phyloP scores from a whole-genome alignment of 2,888 invertebrate species.

The Metopia argyrocephala region DNA sequence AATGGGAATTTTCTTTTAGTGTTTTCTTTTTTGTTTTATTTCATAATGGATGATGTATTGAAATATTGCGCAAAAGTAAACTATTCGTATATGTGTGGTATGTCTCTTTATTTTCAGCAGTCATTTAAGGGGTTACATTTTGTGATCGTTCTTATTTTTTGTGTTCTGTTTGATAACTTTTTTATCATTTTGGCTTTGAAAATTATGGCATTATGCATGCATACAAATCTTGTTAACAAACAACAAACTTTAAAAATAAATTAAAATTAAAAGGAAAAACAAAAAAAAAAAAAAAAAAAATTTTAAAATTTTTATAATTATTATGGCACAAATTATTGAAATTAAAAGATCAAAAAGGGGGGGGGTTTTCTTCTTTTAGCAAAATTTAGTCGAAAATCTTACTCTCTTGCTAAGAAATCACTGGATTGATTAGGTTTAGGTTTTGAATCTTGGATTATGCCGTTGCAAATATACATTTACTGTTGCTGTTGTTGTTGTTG shows the following conservation, averaged over 20 bases:
- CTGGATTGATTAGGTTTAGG: slow-evolving; percentile 2
- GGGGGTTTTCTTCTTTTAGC: background rate
- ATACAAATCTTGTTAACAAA: slow-evolving; percentile 39
- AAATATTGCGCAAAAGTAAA: slow-evolving; percentile 37
- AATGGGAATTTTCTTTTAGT: background rate
- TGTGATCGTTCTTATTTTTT: background rate
- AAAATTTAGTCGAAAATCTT: slow-evolving; percentile 50
- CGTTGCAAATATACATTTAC: slow-evolving; percentile 62
- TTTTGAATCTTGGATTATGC: slow-evolving; percentile 30
- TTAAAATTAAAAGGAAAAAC: background rate
- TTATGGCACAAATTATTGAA: slow-evolving; percentile 34
- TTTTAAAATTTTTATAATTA: slow-evolving; percentile 16
- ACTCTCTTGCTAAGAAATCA: slow-evolving; percentile 42
- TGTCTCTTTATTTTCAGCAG: background rate
- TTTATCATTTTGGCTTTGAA: slow-evolving; percentile 5
- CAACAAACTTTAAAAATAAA: slow-evolving; percentile 19
- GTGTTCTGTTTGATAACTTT: slow-evolving; percentile 2
- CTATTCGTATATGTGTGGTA: too few relatives aligned
- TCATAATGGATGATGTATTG: background rate
- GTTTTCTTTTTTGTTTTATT: background rate
- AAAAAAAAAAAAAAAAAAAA: slow-evolving; percentile 39
- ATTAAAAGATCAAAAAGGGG: background rate
- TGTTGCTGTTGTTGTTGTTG: slow-evolving; percentile 65
- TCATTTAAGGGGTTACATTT: slow-evolving; percentile 13
- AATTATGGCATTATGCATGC: slow-evolving; percentile 52